Evolutionary conservation across 2,797 vertebrate genomes (phyloP).

Genomic region (Danio choprae): DNA sequence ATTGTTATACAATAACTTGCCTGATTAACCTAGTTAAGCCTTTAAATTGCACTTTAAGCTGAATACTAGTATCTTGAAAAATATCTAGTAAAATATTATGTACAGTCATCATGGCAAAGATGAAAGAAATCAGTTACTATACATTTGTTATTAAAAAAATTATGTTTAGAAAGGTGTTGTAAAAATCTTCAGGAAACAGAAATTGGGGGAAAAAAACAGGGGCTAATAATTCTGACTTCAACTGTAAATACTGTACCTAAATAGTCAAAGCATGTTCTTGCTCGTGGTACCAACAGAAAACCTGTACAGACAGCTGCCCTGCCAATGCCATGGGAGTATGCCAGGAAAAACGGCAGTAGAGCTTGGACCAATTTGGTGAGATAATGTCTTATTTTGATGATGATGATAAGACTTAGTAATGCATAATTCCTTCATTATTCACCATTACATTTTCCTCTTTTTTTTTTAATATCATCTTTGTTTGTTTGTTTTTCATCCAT

Average conservation of each 20-base stretch:
- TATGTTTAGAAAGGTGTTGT: too few relatives aligned
- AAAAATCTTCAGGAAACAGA: too few relatives aligned
- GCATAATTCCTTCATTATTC: not conserved
- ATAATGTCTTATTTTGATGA: not conserved
- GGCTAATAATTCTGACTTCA: too few relatives aligned
- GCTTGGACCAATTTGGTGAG: constrained; percentile 93
- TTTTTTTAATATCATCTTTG: not conserved
- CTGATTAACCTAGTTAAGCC: too few relatives aligned
- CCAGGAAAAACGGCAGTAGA: constrained; percentile 93
- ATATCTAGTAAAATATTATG: too few relatives aligned
- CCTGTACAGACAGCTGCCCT: constrained; percentile 89
- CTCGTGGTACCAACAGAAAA: constrained; percentile 72
- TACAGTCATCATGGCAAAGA: too few relatives aligned
- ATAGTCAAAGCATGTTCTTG: not conserved
- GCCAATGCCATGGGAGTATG: constrained; percentile 91
- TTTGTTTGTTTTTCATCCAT: not conserved
- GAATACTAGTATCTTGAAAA: too few relatives aligned
- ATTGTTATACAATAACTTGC: too few relatives aligned
- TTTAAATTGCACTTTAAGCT: too few relatives aligned
- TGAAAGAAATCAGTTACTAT: too few relatives aligned
- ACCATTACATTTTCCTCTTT: not conserved
- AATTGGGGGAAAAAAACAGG: too few relatives aligned
- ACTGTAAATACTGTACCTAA: not conserved
- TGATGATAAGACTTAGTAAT: not conserved
- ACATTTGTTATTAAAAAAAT: too few relatives aligned